Conservation (phyloP, 2,797 vertebrate genomes). For the Alosa sapidissima region DNA sequence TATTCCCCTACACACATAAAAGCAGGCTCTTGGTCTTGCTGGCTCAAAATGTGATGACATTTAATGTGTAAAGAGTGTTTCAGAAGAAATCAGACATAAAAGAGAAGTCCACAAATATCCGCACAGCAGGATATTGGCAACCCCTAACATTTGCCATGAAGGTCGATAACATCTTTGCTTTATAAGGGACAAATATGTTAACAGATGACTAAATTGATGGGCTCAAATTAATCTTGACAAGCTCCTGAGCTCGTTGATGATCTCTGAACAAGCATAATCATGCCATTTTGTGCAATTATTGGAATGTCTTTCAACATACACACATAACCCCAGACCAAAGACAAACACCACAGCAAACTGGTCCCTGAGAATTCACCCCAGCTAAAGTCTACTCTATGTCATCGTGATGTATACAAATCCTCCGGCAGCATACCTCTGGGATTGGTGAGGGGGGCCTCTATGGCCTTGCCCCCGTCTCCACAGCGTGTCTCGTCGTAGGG, state of each 20-base stretch:
- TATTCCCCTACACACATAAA: background rate
- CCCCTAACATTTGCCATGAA: too few relatives aligned
- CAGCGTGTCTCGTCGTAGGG: conserved; percentile 96
- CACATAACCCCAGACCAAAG: too few relatives aligned
- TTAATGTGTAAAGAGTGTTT: too few relatives aligned
- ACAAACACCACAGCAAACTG: background rate
- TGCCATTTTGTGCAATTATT: background rate
- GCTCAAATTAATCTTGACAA: background rate
- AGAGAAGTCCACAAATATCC: background rate
- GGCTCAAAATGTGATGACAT: background rate
- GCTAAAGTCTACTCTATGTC: background rate
- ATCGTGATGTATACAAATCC: background rate
- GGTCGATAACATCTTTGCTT: too few relatives aligned
- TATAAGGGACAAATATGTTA: background rate
- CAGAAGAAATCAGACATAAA: too few relatives aligned
- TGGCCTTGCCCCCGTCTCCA: conserved; percentile 93
- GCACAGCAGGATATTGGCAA: too few relatives aligned
- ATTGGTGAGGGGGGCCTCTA: conserved; percentile 94
- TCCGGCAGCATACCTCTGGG: conserved; percentile 82
- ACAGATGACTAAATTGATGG: background rate
- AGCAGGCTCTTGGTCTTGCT: background rate
- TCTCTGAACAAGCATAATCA: background rate
- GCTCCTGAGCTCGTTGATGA: background rate
- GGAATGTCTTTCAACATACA: background rate
- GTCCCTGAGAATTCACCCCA: background rate